Evolutionary conservation across 2,888 invertebrate genomes (phyloP), one percentile per base, ranked within the genome.

Genomic region (Hololepta plana): DNA sequence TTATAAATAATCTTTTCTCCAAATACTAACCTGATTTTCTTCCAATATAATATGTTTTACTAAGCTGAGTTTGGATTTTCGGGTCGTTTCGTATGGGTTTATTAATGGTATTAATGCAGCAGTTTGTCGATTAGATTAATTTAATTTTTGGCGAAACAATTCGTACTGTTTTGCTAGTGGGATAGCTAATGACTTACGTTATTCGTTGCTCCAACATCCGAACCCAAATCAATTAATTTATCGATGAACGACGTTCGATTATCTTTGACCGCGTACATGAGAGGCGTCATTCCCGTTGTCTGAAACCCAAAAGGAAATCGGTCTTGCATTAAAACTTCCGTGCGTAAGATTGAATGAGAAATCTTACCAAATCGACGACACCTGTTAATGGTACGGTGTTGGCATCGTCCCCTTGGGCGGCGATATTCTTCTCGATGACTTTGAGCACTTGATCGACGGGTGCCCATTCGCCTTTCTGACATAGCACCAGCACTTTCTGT

Each of bases 251-350:
- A 75, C 2, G 87, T 79, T 38, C 85, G 68, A 59, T 91, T 95
- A 58, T 95, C 95, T 58, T 88, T 88, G 14, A 90, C 88, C 2
- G 90, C 90, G 49, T 80, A 81, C 91, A 95, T 93, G 39, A 95
- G 61, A 12, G 93, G 87, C 30, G 91, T 90, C 80, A 88, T 84
- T 35, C 90, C 90, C 29, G 80, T 85, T 38, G 72, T 70, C 90
- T 91, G 66, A 28, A 70, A 67, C 44, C 49, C n/a, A n/a, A n/a
- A n/a, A n/a, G n/a, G n/a, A n/a, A n/a, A n/a, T n/a, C n/a, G n/a
- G n/a, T n/a, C n/a, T n/a, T n/a, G n/a, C n/a, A n/a, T n/a, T n/a
- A n/a, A n/a, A n/a, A n/a, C n/a, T n/a, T n/a, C n/a, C n/a, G n/a
- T n/a, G n/a, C n/a, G n/a, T n/a, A n/a, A n/a, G n/a, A n/a, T n/a